Percentiles rank a stretch among this genome's conserved stretches.
phyloP scores from a whole-genome alignment of 1,140 invertebrate genomes.

The Pristionchus pacificus region DNA sequence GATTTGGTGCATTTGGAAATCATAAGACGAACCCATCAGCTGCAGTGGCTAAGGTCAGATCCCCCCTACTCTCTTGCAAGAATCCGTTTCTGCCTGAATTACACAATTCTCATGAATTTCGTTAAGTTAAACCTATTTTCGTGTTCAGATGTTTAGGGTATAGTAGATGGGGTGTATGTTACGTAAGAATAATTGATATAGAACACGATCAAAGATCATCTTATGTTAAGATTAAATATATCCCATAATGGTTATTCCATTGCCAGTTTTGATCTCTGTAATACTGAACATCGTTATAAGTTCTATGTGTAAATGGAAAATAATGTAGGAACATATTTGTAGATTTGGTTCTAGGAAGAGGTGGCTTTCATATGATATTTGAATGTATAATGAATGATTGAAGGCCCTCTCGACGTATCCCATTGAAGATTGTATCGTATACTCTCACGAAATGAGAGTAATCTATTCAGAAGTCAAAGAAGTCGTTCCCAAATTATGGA shows the following conservation, averaged over 20 bases:
- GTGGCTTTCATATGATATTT: too few relatives aligned
- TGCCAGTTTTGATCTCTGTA: conserved; percentile 1
- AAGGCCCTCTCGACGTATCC: neutral
- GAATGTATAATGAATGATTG: neutral
- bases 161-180: neutral
- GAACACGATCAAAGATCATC: neutral
- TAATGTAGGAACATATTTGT: too few relatives aligned
- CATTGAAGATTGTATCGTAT: neutral
- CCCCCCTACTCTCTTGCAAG: too few relatives aligned
- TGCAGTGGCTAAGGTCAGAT: too few relatives aligned
- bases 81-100: neutral
- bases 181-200: neutral
- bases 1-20: too few relatives aligned
- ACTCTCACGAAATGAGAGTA: conserved; percentile 15
- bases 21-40: too few relatives aligned
- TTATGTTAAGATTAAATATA: conserved; percentile 1
- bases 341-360: too few relatives aligned
- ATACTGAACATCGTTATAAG: conserved; percentile 1
- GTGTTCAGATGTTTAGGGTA: conserved; percentile 1
- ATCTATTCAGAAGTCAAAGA: conserved; percentile 12
- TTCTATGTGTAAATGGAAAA: too few relatives aligned
- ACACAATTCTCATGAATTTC: neutral
- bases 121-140: conserved; percentile 5
- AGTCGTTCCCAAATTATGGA: conserved; percentile 11
- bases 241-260: conserved; percentile 10